phyloP scores from a whole-genome alignment of 2,888 invertebrate genomes.

The Sympetrum striolatum region DNA sequence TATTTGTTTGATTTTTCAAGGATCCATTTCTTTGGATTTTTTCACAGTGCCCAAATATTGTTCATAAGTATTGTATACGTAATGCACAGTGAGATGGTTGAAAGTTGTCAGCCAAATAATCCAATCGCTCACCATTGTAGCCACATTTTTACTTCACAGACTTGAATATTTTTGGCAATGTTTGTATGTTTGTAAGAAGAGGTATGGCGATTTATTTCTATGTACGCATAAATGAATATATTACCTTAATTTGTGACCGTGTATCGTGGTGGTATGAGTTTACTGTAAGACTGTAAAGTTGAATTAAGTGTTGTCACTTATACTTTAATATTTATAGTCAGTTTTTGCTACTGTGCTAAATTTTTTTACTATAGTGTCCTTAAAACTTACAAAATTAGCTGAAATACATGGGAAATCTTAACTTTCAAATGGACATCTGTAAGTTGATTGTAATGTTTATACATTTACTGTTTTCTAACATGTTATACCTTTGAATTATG shows the following conservation, averaged over 20 bases:
- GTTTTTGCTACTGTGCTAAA: constrained; percentile 42
- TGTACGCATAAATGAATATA: constrained; percentile 32
- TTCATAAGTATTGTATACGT: constrained; percentile 39
- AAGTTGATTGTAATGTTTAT: constrained; percentile 40
- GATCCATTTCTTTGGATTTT: background rate
- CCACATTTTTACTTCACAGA: constrained; percentile 30
- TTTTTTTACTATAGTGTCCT: constrained; percentile 39
- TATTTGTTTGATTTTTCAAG: background rate
- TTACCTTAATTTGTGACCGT: constrained; percentile 30
- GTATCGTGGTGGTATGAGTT: constrained; percentile 38
- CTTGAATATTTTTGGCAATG: constrained; percentile 35
- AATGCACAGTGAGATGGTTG: constrained; percentile 34
- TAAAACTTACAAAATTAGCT: constrained; percentile 39
- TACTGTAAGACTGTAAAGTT: constrained; percentile 34
- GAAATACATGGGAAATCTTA: constrained; percentile 36
- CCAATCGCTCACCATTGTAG: constrained; percentile 26
- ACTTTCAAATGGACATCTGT: constrained; percentile 31
- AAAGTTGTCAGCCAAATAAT: constrained; percentile 6
- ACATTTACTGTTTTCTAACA: constrained; percentile 41
- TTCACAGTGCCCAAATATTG: constrained; percentile 1
- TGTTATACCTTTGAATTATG: constrained; percentile 41
- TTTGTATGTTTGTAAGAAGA: constrained; percentile 40
- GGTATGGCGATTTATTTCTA: background rate
- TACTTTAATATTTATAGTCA: constrained; percentile 40
- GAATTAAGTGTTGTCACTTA: constrained; percentile 42